Evolutionary conservation across 2,113 vertebrate genomes (phyloP), one percentile per base, ranked within the genome.

Genomic region (Dermatemys mawii): DNA sequence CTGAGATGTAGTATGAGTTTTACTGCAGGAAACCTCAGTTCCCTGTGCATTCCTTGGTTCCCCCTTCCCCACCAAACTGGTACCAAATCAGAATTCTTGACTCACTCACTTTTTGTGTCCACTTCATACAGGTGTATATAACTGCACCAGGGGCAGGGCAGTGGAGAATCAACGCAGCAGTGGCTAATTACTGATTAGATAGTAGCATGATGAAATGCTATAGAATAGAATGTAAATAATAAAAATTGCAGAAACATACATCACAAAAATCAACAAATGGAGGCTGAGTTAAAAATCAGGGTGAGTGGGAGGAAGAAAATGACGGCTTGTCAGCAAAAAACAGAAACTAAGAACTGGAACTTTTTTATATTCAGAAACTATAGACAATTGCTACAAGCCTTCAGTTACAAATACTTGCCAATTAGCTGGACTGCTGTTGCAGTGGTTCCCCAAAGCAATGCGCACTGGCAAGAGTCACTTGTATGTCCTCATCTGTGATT

Each of bases 261-360:
- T 24, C 46, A 49, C 21, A 76, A 92, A 87, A 41, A 10, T 49
- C n/a, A 89, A 51, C 29, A 91, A 92, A 90, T 57, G 5, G 96
- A 60, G 2, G 19, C 14, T 80, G 14, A 85, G 57, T 38, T 89
- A 63, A 21, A 93, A 83, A 38, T 1, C 2, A 76, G 21, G 4
- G 21, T 81, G 27, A 81, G 2, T 81, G 3, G 48, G 24, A 96
- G 67, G 79, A 93, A 27, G 57, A 93, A 86, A 70, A 81, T 70
- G 14, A 76, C 35, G 32, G 1, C n/a, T 93, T 60, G 84, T 35
- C 38, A 87, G 19, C 41, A 90, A 44, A 50, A 14, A 67, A 76
- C 2, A 75, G 11, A 26, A 55, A 17, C 5, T 87, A 26, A 84
- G 75, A 90, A 84, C 8, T 46, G 16, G 26, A 93, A 78, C 22